A percentile compares a stretch with the other conserved stretches of the same genome.
phyloP scores from a whole-genome alignment of 64 coral and sea anemone genomes.

The Astreopora myriophthalma region DNA sequence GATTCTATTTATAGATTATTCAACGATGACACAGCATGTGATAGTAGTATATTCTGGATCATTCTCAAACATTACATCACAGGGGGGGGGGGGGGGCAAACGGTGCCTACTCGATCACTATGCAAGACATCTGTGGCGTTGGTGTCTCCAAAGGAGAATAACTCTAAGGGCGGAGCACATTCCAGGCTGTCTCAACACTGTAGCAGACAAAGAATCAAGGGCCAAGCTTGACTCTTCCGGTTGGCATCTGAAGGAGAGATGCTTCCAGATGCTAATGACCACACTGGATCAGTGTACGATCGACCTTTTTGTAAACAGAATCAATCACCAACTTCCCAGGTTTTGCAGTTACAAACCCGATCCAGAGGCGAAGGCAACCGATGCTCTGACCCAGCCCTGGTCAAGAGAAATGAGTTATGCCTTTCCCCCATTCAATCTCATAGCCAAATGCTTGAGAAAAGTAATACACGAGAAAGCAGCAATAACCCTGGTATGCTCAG shows the following conservation, averaged over 20 bases:
- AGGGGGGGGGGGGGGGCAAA: background rate
- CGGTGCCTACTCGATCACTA: background rate
- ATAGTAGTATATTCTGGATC: too few species aligned
- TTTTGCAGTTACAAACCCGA: conserved; percentile 47
- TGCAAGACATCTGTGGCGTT: background rate
- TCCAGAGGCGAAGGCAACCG: conserved; percentile 13
- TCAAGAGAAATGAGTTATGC: conserved; percentile 3
- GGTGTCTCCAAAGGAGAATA: background rate
- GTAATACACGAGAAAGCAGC: background rate
- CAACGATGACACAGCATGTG: too few species aligned
- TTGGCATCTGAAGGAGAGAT: conserved; percentile 6
- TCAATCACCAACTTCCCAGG: conserved; percentile 26
- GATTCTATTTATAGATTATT: too few species aligned
- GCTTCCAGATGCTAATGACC: background rate
- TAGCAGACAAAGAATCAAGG: conserved; percentile 21
- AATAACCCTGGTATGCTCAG: conserved; percentile 5
- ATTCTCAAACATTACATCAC: too few species aligned
- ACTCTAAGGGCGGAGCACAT: conserved; percentile 27
- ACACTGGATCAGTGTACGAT: background rate
- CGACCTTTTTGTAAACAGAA: conserved; percentile 52
- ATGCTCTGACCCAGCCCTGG: conserved; percentile 49
- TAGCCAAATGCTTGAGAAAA: conserved; percentile 16
- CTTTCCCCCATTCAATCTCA: conserved; percentile 57
- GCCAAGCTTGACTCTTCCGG: background rate
- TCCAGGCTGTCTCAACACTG: conserved; percentile 13